phyloP scores from a whole-genome alignment of 2,113 vertebrate species.

The Ovis canadensis region DNA sequence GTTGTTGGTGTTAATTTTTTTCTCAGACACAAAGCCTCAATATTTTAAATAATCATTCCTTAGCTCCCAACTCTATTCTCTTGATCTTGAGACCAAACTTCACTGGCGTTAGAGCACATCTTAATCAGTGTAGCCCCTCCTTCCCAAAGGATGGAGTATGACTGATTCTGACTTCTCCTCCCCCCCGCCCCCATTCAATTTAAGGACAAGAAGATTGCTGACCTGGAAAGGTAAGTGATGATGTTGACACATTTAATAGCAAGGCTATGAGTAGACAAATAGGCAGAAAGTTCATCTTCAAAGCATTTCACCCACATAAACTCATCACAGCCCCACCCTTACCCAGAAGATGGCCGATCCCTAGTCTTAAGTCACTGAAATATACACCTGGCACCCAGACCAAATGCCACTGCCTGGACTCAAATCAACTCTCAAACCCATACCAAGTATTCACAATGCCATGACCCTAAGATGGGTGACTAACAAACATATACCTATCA shows the following conservation, averaged over 20 bases:
- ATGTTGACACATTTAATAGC: conserved; percentile 64
- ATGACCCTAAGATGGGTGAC: neutral
- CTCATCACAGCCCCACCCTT: conserved; percentile 37
- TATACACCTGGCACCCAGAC: neutral
- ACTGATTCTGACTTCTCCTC: neutral
- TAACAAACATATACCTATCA: neutral
- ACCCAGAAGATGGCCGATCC: conserved; percentile 15
- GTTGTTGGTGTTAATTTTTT: neutral
- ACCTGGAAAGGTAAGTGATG: conserved; percentile 39
- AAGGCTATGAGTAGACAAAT: conserved; percentile 50
- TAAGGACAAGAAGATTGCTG: conserved; percentile 37
- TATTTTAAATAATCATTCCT: conserved; percentile 19
- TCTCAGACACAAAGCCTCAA: neutral
- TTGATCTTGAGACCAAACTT: neutral
- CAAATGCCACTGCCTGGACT: neutral
- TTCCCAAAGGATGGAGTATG: conserved; percentile 9
- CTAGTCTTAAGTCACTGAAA: neutral
- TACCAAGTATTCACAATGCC: neutral
- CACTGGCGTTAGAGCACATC: neutral
- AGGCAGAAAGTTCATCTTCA: conserved; percentile 61
- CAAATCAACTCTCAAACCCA: neutral
- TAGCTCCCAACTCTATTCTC: neutral
- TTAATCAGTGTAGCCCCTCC: neutral
- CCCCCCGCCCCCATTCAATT: neutral
- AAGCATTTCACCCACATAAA: conserved; percentile 56